Percentiles rank a stretch among this genome's conserved stretches.
Evolutionary conservation across 2,113 vertebrate genomes (phyloP).

Genomic region (Tautogolabrus adspersus): DNA sequence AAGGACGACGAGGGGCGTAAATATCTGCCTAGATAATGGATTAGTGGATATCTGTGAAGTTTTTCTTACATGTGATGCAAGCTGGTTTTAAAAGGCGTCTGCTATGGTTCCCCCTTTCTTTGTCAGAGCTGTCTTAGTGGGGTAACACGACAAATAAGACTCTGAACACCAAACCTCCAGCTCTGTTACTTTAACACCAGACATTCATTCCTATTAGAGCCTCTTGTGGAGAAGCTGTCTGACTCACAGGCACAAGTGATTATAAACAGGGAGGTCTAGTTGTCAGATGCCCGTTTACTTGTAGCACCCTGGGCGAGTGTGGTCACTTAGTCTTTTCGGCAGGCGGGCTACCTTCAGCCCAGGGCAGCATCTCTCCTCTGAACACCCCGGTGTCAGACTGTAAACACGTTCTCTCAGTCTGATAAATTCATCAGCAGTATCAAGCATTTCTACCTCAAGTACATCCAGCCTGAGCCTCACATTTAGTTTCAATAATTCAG

Average conservation of each 20-base stretch:
- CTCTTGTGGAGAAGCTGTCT: constrained; percentile 21
- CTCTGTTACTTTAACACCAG: constrained; percentile 14
- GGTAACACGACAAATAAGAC: constrained; percentile 1
- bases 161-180: not conserved
- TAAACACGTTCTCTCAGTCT: constrained; percentile 33
- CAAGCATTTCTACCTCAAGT: not conserved
- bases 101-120: too few relatives aligned
- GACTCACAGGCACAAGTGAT: constrained; percentile 50
- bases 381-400: constrained; percentile 39
- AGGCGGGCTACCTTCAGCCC: constrained; percentile 36
- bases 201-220: constrained; percentile 62
- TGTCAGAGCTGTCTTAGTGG: too few relatives aligned
- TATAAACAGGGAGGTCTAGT: constrained; percentile 44
- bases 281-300: constrained; percentile 51
- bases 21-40: too few relatives aligned
- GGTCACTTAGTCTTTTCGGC: constrained; percentile 46
- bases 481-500: constrained; percentile 43
- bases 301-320: constrained; percentile 36
- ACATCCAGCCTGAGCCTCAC: constrained; percentile 26
- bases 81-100: not conserved
- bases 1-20: too few relatives aligned
- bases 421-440: constrained; percentile 4
- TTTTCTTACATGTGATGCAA: not conserved
- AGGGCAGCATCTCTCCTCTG: constrained; percentile 19
- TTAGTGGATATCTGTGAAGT: too few relatives aligned